Conservation (phyloP, 64 coral and sea anemone species). For the Montipora cactus region DNA sequence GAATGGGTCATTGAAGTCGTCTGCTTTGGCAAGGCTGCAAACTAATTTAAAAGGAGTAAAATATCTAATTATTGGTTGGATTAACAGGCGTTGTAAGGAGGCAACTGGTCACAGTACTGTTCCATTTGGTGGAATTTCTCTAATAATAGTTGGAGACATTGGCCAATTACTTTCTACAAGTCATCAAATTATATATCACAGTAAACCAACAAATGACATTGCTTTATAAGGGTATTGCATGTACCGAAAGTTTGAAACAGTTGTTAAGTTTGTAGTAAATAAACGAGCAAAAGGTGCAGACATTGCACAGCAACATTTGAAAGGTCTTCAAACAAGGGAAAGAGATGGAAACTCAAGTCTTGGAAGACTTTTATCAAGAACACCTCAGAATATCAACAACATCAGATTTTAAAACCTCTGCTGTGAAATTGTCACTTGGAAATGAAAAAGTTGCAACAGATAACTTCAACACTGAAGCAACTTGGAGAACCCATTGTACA, state of each 20-base stretch:
- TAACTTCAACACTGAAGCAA: slow-evolving; percentile 17
- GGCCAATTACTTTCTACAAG: slow-evolving; percentile 41
- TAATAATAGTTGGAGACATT: slow-evolving; percentile 70
- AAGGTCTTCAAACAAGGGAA: background rate
- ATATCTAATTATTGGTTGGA: too few species aligned
- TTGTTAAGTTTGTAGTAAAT: background rate
- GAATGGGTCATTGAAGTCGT: too few species aligned
- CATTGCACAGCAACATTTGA: background rate
- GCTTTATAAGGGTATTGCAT: slow-evolving; percentile 58
- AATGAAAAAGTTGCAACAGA: slow-evolving; percentile 14
- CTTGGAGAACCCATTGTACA: slow-evolving; percentile 34
- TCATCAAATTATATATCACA: slow-evolving; percentile 54
- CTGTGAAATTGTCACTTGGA: slow-evolving; percentile 1
- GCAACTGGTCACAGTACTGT: too few species aligned
- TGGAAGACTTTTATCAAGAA: slow-evolving; percentile 18
- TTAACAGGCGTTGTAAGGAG: too few species aligned
- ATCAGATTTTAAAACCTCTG: background rate
- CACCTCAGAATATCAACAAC: background rate
- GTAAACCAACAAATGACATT: slow-evolving; percentile 39
- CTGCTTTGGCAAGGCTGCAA: too few species aligned
- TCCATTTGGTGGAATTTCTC: slow-evolving; percentile 64
- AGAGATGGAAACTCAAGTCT: slow-evolving; percentile 18
- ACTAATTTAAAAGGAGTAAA: too few species aligned
- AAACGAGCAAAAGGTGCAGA: background rate
- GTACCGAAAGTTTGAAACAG: background rate